These are phyloP conservation scores for Salminus brasiliensis DNA, from an alignment of 2,113 vertebrate species.

Conservation along the genomic window DNA sequence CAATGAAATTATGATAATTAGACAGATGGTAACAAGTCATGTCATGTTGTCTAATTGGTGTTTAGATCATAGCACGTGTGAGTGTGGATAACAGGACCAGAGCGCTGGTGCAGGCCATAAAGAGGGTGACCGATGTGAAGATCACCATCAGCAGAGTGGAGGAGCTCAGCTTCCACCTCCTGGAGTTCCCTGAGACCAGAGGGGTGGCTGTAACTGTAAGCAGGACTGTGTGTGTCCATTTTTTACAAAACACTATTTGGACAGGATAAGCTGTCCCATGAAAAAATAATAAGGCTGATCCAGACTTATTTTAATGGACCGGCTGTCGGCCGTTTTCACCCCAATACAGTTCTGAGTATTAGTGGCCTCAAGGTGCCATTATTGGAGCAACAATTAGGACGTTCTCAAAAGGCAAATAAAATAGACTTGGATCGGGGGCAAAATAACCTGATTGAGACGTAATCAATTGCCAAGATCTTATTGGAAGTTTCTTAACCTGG, in stretches of 20 bases:
- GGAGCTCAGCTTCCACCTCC: conserved; percentile 89
- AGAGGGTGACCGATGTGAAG: conserved; percentile 82
- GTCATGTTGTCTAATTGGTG: conserved; percentile 15
- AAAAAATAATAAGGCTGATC: too few relatives aligned
- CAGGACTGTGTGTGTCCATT: background rate
- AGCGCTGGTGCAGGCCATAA: conserved; percentile 87
- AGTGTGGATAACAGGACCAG: conserved; percentile 94
- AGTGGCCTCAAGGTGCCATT: too few relatives aligned
- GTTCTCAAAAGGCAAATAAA: too few relatives aligned
- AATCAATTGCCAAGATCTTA: too few relatives aligned
- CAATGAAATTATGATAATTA: background rate
- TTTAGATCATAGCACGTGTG: conserved; percentile 93
- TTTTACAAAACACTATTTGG: background rate
- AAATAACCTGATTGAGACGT: too few relatives aligned
- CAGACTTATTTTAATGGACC: too few relatives aligned
- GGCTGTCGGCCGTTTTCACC: too few relatives aligned
- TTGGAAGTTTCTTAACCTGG: too few relatives aligned
- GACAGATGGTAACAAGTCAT: background rate
- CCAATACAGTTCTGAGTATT: too few relatives aligned
- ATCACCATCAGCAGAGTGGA: conserved; percentile 88
- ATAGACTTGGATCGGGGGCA: too few relatives aligned
- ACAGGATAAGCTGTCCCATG: too few relatives aligned
- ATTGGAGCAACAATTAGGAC: too few relatives aligned
- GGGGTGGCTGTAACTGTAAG: conserved; percentile 73
- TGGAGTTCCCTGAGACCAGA: conserved; percentile 94